Conservation (phyloP, 2,113 vertebrate species). For the Trematomus loennbergii region DNA sequence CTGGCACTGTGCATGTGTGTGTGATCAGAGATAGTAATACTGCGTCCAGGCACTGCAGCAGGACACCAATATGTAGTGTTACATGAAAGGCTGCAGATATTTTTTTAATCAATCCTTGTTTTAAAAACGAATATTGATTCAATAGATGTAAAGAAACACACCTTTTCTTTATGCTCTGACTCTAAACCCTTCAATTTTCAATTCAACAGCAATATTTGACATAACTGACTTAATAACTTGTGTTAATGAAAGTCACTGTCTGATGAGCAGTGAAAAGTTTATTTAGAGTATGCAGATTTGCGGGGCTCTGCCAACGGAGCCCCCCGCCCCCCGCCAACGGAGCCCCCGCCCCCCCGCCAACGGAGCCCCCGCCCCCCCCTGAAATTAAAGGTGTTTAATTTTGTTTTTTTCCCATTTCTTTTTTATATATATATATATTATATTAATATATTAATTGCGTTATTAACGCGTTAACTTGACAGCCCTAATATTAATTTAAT, state of each 20-base stretch:
- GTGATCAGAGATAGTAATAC: constrained; percentile 10
- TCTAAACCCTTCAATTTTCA: neutral
- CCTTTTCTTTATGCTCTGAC: neutral
- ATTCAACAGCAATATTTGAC: neutral
- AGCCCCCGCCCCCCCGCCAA: no score
- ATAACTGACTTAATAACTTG: neutral
- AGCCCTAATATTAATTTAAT: no score
- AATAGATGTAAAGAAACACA: neutral
- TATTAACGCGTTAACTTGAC: no score
- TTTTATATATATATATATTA: no score
- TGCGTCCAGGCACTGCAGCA: constrained; percentile 2
- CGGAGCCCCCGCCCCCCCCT: no score
- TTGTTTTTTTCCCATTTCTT: no score
- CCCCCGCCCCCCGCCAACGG: no score
- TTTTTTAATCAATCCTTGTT: neutral
- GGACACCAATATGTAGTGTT: neutral
- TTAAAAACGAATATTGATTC: no score
- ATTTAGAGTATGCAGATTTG: neutral
- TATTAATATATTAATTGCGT: no score
- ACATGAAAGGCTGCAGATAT: neutral
- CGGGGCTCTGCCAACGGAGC: no score
- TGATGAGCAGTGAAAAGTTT: neutral
- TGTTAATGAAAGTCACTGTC: neutral
- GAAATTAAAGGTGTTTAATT: no score
- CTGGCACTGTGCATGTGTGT: constrained; percentile 21